These are phyloP conservation scores for Dysmachus trigonus DNA, from an alignment of 2,888 invertebrate genomes.

Conservation along the genomic window DNA sequence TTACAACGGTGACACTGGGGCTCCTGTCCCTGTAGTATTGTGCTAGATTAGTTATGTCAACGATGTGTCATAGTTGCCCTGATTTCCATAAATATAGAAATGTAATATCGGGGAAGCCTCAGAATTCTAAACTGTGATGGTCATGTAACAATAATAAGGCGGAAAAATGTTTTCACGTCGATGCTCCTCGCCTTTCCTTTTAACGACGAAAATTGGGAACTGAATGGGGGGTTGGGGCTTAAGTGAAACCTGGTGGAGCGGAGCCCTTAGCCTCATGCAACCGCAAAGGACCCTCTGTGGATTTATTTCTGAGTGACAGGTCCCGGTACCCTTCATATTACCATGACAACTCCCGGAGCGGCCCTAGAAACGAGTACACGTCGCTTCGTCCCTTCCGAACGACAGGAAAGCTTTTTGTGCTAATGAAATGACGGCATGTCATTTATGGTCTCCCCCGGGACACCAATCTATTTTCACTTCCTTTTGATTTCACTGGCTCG, in stretches of 20 bases:
- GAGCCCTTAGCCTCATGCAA: background rate
- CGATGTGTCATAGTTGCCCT: background rate
- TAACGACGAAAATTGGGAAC: background rate
- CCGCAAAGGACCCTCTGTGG: background rate
- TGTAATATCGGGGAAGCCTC: background rate
- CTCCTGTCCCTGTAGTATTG: background rate
- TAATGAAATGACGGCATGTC: constrained; percentile 25
- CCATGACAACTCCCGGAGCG: background rate
- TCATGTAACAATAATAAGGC: background rate
- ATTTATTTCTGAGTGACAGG: background rate
- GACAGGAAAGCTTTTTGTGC: background rate
- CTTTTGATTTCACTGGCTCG: constrained; percentile 9
- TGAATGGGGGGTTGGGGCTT: background rate
- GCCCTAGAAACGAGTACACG: background rate
- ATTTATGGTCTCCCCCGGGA: constrained; percentile 15
- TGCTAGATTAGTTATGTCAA: background rate
- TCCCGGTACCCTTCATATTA: background rate
- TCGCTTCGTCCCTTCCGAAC: background rate
- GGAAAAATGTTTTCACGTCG: background rate
- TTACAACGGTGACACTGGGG: background rate
- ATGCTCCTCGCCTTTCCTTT: background rate
- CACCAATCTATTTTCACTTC: constrained; percentile 16
- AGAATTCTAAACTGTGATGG: background rate
- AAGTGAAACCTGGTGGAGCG: background rate
- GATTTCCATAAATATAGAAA: background rate